A percentile compares a stretch with the other conserved stretches of the same genome.
phyloP scores from a whole-genome alignment of 2,888 invertebrate species.

The Heliconius cydno region DNA sequence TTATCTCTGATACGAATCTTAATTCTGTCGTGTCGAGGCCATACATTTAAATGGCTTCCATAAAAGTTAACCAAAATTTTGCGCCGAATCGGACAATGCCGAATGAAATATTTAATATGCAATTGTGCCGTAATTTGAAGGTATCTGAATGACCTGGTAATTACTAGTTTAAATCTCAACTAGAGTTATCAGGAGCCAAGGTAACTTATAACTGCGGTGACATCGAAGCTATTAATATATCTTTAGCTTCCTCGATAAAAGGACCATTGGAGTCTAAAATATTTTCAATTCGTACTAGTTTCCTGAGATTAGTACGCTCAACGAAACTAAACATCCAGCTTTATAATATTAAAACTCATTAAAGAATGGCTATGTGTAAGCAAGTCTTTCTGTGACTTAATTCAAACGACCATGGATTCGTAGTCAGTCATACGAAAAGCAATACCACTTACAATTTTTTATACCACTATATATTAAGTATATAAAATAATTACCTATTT shows the following conservation, averaged over 20 bases:
- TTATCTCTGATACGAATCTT: constrained; percentile 69
- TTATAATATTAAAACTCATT: neutral
- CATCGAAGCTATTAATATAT: too few species aligned
- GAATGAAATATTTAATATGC: neutral
- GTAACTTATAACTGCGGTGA: too few species aligned
- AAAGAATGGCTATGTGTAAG: neutral
- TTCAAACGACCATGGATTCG: neutral
- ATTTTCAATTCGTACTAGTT: too few species aligned
- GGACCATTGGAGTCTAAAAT: too few species aligned
- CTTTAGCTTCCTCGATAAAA: too few species aligned
- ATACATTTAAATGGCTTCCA: constrained; percentile 50
- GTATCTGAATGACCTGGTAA: too few species aligned
- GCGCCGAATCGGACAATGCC: neutral
- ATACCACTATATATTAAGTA: neutral
- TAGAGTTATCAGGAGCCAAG: too few species aligned
- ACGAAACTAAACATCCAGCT: too few species aligned
- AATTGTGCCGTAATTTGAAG: neutral
- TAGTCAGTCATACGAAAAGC: neutral
- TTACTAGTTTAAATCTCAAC: too few species aligned
- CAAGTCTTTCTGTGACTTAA: neutral
- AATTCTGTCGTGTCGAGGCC: constrained; percentile 54
- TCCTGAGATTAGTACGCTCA: neutral
- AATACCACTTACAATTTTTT: neutral
- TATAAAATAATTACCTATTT: constrained; percentile 13
- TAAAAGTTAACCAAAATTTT: constrained; percentile 44